Conservation (phyloP, 2,888 invertebrate species). For the Patella depressa region DNA sequence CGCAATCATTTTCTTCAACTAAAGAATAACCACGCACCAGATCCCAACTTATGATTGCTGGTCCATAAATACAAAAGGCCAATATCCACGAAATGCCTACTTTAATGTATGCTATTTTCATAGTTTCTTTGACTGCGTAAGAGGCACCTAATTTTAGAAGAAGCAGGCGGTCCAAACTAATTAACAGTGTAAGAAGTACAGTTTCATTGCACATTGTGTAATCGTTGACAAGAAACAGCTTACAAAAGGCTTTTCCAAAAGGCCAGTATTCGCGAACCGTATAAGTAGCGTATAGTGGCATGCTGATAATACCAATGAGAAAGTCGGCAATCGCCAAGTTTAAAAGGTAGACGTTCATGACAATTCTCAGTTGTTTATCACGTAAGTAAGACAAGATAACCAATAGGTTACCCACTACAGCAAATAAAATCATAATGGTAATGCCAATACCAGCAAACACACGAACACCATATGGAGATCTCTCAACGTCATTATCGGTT, state of each 20-base stretch:
- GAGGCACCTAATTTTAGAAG: slow-evolving; percentile 26
- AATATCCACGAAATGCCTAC: slow-evolving; percentile 25
- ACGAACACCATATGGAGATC: neutral
- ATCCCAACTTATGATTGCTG: slow-evolving; percentile 25
- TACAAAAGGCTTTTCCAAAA: slow-evolving; percentile 28
- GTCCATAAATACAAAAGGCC: slow-evolving; percentile 25
- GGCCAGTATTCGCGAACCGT: slow-evolving; percentile 26
- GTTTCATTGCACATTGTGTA: slow-evolving; percentile 28
- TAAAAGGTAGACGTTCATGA: slow-evolving; percentile 30
- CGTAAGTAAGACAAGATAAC: slow-evolving; percentile 21
- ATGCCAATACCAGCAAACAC: slow-evolving; percentile 11
- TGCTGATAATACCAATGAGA: slow-evolving; percentile 25
- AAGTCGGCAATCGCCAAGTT: slow-evolving; percentile 27
- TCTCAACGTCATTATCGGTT: too few species aligned
- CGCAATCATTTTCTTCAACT: slow-evolving; percentile 28
- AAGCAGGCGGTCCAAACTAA: slow-evolving; percentile 28
- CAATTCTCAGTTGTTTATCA: slow-evolving; percentile 25
- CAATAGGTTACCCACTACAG: slow-evolving; percentile 19
- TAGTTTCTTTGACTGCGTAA: slow-evolving; percentile 23
- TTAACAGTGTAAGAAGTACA: slow-evolving; percentile 26
- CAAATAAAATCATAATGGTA: slow-evolving; percentile 2
- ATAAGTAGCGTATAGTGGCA: slow-evolving; percentile 29
- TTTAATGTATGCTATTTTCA: slow-evolving; percentile 1
- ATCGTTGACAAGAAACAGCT: slow-evolving; percentile 26
- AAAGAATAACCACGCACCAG: slow-evolving; percentile 23